Evolutionary conservation across 2,797 vertebrate genomes (phyloP).

Genomic region (Furcifer pardalis): DNA sequence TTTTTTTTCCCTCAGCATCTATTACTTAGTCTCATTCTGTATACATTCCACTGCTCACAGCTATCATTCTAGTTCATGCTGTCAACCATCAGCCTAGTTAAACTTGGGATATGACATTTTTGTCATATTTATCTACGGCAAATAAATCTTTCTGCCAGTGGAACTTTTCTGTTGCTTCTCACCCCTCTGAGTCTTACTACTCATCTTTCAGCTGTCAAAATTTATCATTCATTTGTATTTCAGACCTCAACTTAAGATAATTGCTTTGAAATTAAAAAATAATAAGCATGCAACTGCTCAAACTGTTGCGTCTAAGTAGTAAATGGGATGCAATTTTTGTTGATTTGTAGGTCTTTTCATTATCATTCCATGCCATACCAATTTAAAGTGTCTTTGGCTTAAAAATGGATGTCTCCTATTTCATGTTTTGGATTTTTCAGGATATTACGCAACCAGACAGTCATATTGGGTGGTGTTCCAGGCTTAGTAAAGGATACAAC

Average conservation of each 20-base stretch:
- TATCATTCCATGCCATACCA: no score
- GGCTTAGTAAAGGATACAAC: no score
- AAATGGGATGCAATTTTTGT: no score
- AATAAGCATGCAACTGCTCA: conserved; percentile 38
- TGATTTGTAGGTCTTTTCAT: no score
- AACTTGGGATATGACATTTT: conserved; percentile 56
- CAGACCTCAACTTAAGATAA: conserved; percentile 46
- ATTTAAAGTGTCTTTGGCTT: no score
- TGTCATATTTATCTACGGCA: conserved; percentile 65
- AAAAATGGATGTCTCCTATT: no score
- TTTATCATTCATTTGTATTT: conserved; percentile 62
- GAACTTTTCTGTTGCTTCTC: conserved; percentile 41
- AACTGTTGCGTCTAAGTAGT: conserved; percentile 32
- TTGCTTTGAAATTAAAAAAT: conserved; percentile 46
- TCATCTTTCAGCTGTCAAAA: conserved; percentile 48
- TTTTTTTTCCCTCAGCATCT: neutral
- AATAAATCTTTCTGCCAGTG: conserved; percentile 58
- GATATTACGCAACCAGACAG: no score
- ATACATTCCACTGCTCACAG: conserved; percentile 50
- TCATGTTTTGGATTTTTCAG: no score
- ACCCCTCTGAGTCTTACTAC: conserved; percentile 45
- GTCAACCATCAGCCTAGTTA: conserved; percentile 61
- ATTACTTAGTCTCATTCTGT: conserved; percentile 54
- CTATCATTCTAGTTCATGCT: conserved; percentile 43
- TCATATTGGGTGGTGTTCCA: no score